Percentiles rank a stretch among this genome's conserved stretches.
These are phyloP conservation scores for Leptinotarsa haldemani DNA, from an alignment of 2,888 invertebrate genomes.

Conservation along the genomic window DNA sequence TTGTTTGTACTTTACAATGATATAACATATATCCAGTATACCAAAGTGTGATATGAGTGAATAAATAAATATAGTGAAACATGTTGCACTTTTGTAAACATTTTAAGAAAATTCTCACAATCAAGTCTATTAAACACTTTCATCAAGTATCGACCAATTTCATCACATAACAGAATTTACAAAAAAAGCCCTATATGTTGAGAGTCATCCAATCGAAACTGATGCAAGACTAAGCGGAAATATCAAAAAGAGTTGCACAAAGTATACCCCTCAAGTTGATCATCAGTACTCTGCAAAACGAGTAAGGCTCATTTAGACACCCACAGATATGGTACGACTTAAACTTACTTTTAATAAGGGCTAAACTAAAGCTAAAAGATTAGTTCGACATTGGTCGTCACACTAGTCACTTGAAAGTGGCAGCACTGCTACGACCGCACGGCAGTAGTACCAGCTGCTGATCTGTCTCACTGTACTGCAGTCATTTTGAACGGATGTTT, in stretches of 20 bases:
- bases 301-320: slow-evolving; percentile 63
- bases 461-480: slow-evolving; percentile 67
- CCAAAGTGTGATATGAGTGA: no score
- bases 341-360: slow-evolving; percentile 62
- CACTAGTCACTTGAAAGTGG: slow-evolving; percentile 54
- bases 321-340: slow-evolving; percentile 65
- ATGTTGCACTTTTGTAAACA: no score
- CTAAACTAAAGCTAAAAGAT: slow-evolving; percentile 64
- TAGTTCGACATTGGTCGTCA: slow-evolving; percentile 61
- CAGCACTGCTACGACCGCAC: slow-evolving; percentile 66
- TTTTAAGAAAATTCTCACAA: no score
- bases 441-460: slow-evolving; percentile 66
- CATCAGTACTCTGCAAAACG: slow-evolving; percentile 32
- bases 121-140: no score
- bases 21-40: no score
- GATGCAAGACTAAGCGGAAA: no score
- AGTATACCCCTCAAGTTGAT: slow-evolving; percentile 15
- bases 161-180: not conserved
- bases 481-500: slow-evolving; percentile 67
- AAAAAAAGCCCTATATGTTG: not conserved
- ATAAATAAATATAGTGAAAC: no score
- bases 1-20: no score
- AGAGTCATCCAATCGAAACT: no score
- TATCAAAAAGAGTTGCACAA: not conserved
- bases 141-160: no score